Evolutionary conservation across 2,113 vertebrate genomes (phyloP).

Genomic region (Scomber scombrus): DNA sequence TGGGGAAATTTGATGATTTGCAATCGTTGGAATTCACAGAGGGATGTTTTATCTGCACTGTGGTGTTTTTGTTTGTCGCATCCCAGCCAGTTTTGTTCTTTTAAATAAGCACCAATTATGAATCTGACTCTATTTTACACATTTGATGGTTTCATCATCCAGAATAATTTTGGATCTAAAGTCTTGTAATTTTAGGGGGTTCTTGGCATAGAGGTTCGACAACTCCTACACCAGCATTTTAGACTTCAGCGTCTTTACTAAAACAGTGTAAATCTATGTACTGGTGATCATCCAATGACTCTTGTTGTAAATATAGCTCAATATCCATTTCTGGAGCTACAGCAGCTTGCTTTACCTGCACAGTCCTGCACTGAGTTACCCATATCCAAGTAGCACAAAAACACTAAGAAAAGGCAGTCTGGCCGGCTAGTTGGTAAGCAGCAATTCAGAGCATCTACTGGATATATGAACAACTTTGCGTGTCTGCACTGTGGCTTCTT

Average conservation of each 20-base stretch:
- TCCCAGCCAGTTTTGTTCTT: background rate
- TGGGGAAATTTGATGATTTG: background rate
- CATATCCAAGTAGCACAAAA: slow-evolving; percentile 45
- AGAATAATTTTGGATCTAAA: slow-evolving; percentile 7
- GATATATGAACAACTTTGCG: slow-evolving; percentile 25
- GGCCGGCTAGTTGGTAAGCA: slow-evolving; percentile 58
- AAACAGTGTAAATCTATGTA: slow-evolving; percentile 20
- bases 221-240: slow-evolving; percentile 11
- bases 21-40: slow-evolving; percentile 3
- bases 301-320: slow-evolving; percentile 17
- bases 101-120: background rate
- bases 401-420: slow-evolving; percentile 63
- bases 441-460: slow-evolving; percentile 66
- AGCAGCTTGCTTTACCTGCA: slow-evolving; percentile 48
- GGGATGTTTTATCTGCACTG: slow-evolving; percentile 1
- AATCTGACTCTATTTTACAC: background rate
- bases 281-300: slow-evolving; percentile 30
- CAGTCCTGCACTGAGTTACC: slow-evolving; percentile 38
- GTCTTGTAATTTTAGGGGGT: background rate
- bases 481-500: slow-evolving; percentile 54
- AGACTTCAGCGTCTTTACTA: background rate
- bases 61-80: background rate
- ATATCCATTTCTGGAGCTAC: slow-evolving; percentile 53
- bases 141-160: slow-evolving; percentile 8
- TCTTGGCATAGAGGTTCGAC: background rate